These are phyloP conservation scores for Caligus rogercresseyi DNA, from an alignment of 1,140 invertebrate species.

Conservation along the genomic window DNA sequence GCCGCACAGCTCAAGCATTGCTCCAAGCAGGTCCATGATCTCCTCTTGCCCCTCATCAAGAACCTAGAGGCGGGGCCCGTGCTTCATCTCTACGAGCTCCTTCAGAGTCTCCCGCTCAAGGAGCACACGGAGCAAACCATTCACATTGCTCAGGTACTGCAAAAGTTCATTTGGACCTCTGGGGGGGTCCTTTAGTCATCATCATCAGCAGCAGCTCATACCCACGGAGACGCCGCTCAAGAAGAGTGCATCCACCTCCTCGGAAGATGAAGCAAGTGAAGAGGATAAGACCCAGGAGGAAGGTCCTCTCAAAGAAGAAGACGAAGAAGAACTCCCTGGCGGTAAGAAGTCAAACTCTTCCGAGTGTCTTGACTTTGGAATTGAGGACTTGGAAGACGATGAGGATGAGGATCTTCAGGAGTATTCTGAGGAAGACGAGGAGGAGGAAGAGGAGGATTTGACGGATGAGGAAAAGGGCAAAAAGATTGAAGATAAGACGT, in stretches of 20 bases:
- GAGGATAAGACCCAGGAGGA: not conserved
- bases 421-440: slow-evolving; percentile 24
- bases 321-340: not conserved
- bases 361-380: not conserved
- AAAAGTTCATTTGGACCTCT: slow-evolving; percentile 44
- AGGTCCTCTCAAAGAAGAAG: not conserved
- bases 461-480: slow-evolving; percentile 26
- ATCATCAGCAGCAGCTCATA: slow-evolving; percentile 22
- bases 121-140: slow-evolving; percentile 66
- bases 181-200: slow-evolving; percentile 33
- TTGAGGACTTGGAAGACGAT: slow-evolving; percentile 12
- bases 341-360: not conserved
- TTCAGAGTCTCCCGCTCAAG: slow-evolving; percentile 64
- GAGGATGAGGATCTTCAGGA: slow-evolving; percentile 17
- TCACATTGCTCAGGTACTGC: slow-evolving; percentile 13
- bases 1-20: slow-evolving; percentile 85
- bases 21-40: slow-evolving; percentile 74
- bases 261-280: not conserved
- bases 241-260: not conserved
- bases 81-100: slow-evolving; percentile 61
- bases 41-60: slow-evolving; percentile 69
- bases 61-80: slow-evolving; percentile 69
- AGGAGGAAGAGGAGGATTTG: slow-evolving; percentile 26
- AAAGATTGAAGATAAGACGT: slow-evolving; percentile 25
- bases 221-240: not conserved